A percentile compares a stretch with the other conserved stretches of the same genome.
These are phyloP conservation scores for Ornithorhynchus anatinus DNA, from an alignment of 2,113 vertebrate species.

Conservation along the genomic window DNA sequence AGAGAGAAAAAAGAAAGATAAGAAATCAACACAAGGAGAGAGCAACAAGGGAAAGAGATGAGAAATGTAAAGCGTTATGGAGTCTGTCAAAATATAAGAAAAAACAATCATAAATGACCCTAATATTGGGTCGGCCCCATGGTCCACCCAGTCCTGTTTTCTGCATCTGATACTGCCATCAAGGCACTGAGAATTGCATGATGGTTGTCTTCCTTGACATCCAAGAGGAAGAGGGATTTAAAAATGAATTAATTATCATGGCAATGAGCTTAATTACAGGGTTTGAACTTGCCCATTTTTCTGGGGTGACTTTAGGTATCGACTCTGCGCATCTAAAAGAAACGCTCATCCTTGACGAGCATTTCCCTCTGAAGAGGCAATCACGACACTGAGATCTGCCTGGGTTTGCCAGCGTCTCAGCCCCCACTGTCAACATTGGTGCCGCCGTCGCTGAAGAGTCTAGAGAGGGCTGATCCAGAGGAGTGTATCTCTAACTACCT, in stretches of 20 bases:
- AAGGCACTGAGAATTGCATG: too few relatives aligned
- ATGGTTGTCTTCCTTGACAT: neutral
- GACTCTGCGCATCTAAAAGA: conserved; percentile 29
- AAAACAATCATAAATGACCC: too few relatives aligned
- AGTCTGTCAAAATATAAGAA: too few relatives aligned
- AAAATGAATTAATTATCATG: conserved; percentile 43
- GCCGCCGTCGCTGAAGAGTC: neutral
- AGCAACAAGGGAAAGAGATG: neutral
- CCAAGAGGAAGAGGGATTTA: neutral
- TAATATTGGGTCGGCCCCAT: too few relatives aligned
- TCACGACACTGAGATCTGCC: neutral
- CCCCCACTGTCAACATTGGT: neutral
- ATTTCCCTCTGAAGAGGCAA: fast-evolving
- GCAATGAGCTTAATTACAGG: conserved; percentile 52
- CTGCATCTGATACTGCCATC: neutral
- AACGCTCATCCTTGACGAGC: neutral
- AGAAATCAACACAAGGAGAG: neutral
- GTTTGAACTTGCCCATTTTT: conserved; percentile 27
- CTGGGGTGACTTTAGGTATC: conserved; percentile 23
- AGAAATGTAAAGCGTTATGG: too few relatives aligned
- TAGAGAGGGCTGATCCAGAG: neutral
- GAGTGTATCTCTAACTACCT: neutral
- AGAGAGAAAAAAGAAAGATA: neutral
- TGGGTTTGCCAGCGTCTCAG: fast-evolving
- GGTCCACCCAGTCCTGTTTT: neutral